Evolutionary conservation across 2,888 invertebrate genomes (phyloP).

Genomic region (Invenusta paracnida): DNA sequence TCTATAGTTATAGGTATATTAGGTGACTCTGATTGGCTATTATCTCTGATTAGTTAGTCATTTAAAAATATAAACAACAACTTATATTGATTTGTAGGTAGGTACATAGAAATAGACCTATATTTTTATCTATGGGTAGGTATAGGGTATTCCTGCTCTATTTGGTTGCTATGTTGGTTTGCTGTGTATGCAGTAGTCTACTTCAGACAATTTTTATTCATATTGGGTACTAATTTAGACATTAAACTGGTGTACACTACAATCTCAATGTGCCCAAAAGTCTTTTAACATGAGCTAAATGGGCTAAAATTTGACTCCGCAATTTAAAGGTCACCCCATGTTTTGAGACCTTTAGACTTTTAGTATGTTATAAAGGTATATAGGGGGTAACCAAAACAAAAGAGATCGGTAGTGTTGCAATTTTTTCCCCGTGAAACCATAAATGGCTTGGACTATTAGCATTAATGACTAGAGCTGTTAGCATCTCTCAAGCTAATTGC

Average conservation of each 20-base stretch:
- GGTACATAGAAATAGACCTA: slow-evolving; percentile 27
- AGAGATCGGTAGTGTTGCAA: slow-evolving; percentile 20
- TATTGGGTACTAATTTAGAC: slow-evolving; percentile 2
- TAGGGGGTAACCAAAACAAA: slow-evolving; percentile 10
- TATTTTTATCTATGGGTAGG: slow-evolving; percentile 17
- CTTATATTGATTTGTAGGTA: not conserved
- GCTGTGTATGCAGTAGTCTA: slow-evolving; percentile 25
- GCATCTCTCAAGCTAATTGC: too few species aligned
- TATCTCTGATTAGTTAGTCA: not conserved
- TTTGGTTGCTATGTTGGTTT: slow-evolving; percentile 22
- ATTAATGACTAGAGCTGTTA: too few species aligned
- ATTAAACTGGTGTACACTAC: slow-evolving; percentile 20
- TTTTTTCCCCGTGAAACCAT: slow-evolving; percentile 10
- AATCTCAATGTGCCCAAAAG: slow-evolving; percentile 17
- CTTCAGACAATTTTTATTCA: slow-evolving; percentile 2
- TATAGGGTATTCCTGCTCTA: slow-evolving; percentile 19
- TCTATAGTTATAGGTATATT: not conserved
- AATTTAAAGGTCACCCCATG: slow-evolving; percentile 13
- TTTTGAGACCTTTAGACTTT: slow-evolving; percentile 29
- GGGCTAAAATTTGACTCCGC: slow-evolving; percentile 3
- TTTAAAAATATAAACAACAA: not conserved
- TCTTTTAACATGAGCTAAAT: slow-evolving; percentile 18
- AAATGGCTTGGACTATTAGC: slow-evolving; percentile 20
- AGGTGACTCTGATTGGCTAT: not conserved
- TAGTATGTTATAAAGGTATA: slow-evolving; percentile 29